Conservation (phyloP, 2,888 invertebrate genomes). For the Nemoura dubitans region DNA sequence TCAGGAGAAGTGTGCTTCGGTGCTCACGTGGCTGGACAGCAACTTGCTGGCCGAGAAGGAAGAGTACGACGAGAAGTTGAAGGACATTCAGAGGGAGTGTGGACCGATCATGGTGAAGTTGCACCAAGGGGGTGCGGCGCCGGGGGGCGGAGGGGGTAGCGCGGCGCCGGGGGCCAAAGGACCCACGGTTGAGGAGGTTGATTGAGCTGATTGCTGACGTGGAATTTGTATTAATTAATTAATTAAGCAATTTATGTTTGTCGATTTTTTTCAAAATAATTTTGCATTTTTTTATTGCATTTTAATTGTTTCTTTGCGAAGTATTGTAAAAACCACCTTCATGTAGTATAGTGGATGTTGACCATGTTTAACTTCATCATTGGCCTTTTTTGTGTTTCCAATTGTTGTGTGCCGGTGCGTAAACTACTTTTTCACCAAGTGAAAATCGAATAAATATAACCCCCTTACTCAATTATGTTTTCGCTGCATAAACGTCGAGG, state of each 20-base stretch:
- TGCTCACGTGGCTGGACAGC: constrained; percentile 81
- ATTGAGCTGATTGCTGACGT: constrained; percentile 54
- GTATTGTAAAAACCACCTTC: no score
- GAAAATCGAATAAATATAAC: no score
- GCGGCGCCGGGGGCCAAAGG: constrained; percentile 55
- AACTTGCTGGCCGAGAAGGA: constrained; percentile 81
- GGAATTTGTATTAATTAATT: neutral
- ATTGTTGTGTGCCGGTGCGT: no score
- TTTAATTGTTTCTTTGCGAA: no score
- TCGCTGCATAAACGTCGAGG: no score
- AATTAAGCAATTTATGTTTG: neutral
- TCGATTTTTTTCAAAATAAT: neutral
- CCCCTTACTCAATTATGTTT: no score
- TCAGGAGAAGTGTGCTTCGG: constrained; percentile 72
- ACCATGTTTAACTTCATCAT: no score
- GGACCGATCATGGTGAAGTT: constrained; percentile 84
- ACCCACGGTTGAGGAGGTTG: constrained; percentile 62
- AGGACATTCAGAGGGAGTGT: constrained; percentile 78
- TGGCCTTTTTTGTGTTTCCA: no score
- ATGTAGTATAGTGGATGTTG: no score
- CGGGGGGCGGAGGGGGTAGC: constrained; percentile 56
- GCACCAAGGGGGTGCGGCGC: constrained; percentile 66
- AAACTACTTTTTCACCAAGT: no score
- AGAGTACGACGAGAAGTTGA: constrained; percentile 80
- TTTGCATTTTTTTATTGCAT: neutral